Evolutionary conservation across 2,113 vertebrate genomes (phyloP).

Genomic region (Chrysemys picta): DNA sequence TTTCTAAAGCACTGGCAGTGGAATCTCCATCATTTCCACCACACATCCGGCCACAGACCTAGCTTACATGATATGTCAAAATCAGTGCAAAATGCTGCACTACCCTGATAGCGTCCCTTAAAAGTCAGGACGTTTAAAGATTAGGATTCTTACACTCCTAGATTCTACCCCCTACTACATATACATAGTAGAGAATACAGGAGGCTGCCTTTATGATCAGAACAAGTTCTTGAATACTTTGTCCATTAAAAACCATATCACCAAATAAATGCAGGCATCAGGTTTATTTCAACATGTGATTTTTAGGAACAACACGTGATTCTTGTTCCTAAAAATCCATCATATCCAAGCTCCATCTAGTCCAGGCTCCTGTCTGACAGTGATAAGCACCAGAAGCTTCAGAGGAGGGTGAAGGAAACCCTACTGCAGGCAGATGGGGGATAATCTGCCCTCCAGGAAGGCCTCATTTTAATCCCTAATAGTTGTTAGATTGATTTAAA

Average conservation of each 20-base stretch:
- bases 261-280: rapidly evolving
- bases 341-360: background rate
- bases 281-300: background rate
- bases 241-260: background rate
- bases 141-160: background rate
- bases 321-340: no score
- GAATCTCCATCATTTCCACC: background rate
- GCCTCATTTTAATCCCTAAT: background rate
- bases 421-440: background rate
- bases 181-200: background rate
- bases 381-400: background rate
- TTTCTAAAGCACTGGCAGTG: background rate
- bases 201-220: background rate
- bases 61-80: background rate
- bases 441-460: background rate
- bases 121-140: slow-evolving; percentile 19
- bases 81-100: slow-evolving; percentile 27
- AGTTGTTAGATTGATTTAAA: background rate
- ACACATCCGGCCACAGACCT: background rate
- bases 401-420: background rate
- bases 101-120: background rate
- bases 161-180: background rate
- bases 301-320: background rate
- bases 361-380: background rate
- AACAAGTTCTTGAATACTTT: background rate